These are phyloP conservation scores for Dasyprocta punctata DNA, from an alignment of 2,113 vertebrate genomes.

Conservation along the genomic window DNA sequence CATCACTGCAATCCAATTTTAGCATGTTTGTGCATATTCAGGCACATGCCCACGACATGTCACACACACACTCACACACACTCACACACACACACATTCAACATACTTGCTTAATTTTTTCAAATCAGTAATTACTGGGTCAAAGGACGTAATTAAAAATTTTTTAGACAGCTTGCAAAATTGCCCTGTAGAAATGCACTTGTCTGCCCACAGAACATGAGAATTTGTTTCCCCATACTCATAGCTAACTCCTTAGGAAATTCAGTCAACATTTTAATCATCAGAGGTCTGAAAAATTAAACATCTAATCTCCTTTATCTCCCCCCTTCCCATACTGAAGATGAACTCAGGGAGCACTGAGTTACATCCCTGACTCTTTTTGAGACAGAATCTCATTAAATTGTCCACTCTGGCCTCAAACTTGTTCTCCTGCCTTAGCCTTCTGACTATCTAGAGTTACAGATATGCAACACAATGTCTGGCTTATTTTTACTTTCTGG, in stretches of 20 bases:
- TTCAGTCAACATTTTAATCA: not conserved
- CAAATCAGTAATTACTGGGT: slow-evolving; percentile 9
- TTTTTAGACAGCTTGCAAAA: not conserved
- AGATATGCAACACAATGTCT: not conserved
- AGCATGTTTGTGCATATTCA: not conserved
- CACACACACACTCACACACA: not conserved
- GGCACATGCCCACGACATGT: not conserved
- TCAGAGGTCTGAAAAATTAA: not conserved
- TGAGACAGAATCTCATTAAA: not conserved
- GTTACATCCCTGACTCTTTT: not conserved
- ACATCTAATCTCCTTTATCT: slow-evolving; percentile 13
- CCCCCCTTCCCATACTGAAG: not conserved
- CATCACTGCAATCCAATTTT: not conserved
- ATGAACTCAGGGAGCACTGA: not conserved
- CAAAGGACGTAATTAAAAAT: not conserved
- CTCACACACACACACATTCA: not conserved
- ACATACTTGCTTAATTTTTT: not conserved
- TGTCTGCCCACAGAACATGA: not conserved
- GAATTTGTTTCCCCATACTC: not conserved
- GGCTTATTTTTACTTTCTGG: not conserved
- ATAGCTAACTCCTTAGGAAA: not conserved
- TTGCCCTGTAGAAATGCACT: not conserved
- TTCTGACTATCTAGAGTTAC: not conserved
- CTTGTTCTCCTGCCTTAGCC: not conserved
- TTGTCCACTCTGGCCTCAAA: not conserved